phyloP scores from a whole-genome alignment of 2,888 invertebrate species.

The Amphipoea lucens region DNA sequence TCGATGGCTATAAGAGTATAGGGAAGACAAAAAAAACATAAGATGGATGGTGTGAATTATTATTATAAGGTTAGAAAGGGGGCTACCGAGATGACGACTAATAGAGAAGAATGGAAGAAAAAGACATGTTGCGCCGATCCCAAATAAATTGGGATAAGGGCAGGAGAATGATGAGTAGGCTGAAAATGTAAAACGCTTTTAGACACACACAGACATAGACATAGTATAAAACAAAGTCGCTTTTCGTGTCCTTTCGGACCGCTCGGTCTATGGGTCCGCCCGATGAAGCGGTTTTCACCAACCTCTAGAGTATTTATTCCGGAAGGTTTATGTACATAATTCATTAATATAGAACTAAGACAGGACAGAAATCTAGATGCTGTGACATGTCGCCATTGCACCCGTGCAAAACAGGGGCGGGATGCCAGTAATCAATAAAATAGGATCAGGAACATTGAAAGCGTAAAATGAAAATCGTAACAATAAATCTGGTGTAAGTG shows the following conservation, averaged over 20 bases:
- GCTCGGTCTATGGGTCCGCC: not conserved
- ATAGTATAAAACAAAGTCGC: not conserved
- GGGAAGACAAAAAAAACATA: not conserved
- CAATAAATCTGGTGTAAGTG: constrained; percentile 75
- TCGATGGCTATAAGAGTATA: not conserved
- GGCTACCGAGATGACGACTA: not conserved
- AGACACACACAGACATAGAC: not conserved
- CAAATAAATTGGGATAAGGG: not conserved
- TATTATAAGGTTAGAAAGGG: not conserved
- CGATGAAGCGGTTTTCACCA: not conserved
- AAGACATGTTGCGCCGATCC: not conserved
- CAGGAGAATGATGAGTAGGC: not conserved
- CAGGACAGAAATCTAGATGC: not conserved
- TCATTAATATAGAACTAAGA: not conserved
- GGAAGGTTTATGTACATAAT: not conserved
- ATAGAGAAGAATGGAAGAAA: not conserved
- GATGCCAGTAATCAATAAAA: constrained; percentile 5
- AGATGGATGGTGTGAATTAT: not conserved
- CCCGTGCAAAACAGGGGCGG: not conserved
- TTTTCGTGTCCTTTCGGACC: not conserved
- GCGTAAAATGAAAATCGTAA: constrained; percentile 50
- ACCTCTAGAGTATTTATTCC: not conserved
- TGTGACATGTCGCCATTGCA: not conserved
- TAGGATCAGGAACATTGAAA: not conserved
- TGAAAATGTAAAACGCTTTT: not conserved